phyloP scores from a whole-genome alignment of 1,140 invertebrate genomes.

The Caenorhabditis latens region DNA sequence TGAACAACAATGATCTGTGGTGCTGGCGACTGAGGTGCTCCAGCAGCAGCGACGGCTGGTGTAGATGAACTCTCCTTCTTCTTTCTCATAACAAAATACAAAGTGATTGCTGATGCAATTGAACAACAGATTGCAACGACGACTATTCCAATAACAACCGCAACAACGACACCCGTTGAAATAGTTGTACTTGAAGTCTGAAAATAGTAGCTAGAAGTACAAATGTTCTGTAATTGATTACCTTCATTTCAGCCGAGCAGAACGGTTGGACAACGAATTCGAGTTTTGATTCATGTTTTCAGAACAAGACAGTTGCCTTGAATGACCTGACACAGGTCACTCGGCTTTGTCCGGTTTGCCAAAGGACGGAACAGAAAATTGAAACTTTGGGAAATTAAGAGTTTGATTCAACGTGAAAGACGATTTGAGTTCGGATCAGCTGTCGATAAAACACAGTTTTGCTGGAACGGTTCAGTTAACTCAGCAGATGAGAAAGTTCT shows the following conservation, averaged over 20 bases:
- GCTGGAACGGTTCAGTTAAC: too few relatives aligned
- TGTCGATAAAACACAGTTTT: too few relatives aligned
- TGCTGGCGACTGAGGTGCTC: background rate
- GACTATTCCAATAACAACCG: background rate
- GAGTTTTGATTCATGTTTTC: too few relatives aligned
- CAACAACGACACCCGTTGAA: background rate
- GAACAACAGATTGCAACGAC: background rate
- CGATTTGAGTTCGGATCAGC: too few relatives aligned
- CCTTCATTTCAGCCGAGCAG: too few relatives aligned
- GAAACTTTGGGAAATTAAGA: too few relatives aligned
- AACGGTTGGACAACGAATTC: background rate
- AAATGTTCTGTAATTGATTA: too few relatives aligned
- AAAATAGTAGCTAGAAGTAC: background rate
- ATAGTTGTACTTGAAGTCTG: background rate
- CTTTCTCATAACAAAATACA: conserved; percentile 6
- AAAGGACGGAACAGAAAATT: too few relatives aligned
- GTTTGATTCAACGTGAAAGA: too few relatives aligned
- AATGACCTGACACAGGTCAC: background rate
- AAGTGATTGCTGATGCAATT: background rate
- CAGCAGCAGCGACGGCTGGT: background rate
- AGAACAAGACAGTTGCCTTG: background rate
- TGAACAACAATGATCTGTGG: conserved; percentile 9
- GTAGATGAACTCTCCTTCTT: background rate
- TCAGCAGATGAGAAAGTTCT: too few relatives aligned
- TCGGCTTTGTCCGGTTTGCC: background rate